Percentiles rank a stretch among this genome's conserved stretches.
These are phyloP conservation scores for Ceyx melanurus DNA, from an alignment of 2,113 vertebrate species.

Conservation along the genomic window DNA sequence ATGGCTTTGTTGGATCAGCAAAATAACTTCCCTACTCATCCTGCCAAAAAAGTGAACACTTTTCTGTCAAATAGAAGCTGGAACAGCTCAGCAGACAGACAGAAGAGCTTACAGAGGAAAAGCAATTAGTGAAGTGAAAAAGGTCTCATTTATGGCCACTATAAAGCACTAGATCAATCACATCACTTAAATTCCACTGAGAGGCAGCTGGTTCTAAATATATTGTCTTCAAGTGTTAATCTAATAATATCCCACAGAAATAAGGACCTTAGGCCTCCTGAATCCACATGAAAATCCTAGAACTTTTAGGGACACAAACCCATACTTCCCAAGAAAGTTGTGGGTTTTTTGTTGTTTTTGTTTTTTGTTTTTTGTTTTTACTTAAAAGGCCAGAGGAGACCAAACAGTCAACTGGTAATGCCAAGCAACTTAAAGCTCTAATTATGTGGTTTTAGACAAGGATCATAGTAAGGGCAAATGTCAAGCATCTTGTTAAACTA, in stretches of 20 bases:
- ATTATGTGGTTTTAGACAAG: not conserved
- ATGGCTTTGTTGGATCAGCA: not conserved
- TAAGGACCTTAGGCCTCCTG: not conserved
- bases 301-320: not conserved
- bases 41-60: not conserved
- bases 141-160: not conserved
- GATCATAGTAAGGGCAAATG: not conserved
- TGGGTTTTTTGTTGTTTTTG: too few relatives aligned
- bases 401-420: not conserved
- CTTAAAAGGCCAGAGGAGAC: not conserved
- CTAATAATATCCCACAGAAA: not conserved
- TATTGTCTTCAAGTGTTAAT: not conserved
- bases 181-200: not conserved
- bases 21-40: not conserved
- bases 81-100: not conserved
- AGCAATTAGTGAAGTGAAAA: not conserved
- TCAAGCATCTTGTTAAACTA: not conserved
- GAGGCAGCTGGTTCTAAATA: not conserved
- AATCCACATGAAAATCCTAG: not conserved
- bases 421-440: not conserved
- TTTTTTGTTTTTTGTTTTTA: not conserved
- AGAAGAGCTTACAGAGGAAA: not conserved
- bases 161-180: not conserved
- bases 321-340: not conserved
- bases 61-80: not conserved